phyloP scores from a whole-genome alignment of 2,113 vertebrate species.

The Phaethornis superciliosus region DNA sequence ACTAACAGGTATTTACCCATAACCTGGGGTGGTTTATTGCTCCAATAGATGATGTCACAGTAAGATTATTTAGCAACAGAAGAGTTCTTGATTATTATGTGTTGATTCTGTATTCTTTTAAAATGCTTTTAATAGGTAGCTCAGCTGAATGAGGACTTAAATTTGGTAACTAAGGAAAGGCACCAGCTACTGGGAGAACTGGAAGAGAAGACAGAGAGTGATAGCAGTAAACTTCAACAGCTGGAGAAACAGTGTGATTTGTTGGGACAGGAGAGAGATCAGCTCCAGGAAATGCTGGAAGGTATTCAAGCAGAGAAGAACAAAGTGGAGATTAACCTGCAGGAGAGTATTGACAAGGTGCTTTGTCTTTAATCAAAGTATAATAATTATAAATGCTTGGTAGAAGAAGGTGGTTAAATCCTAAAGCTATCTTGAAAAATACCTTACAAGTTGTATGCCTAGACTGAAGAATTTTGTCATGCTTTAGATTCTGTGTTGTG shows the following conservation, averaged over 20 bases:
- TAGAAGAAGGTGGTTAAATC: neutral
- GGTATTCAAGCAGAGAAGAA: conserved; percentile 30
- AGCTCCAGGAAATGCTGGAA: conserved; percentile 55
- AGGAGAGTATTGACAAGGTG: conserved; percentile 35
- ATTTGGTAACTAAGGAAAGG: neutral
- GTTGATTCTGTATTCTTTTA: neutral
- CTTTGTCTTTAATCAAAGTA: neutral
- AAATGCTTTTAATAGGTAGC: neutral
- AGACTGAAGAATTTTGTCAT: neutral
- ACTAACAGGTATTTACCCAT: neutral
- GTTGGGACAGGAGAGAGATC: conserved; percentile 38
- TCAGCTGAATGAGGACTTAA: neutral
- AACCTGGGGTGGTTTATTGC: neutral
- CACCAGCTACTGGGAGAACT: neutral
- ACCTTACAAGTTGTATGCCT: neutral
- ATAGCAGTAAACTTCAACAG: neutral
- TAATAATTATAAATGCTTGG: neutral
- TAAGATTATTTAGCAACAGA: neutral
- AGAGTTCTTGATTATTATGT: neutral
- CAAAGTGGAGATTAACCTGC: conserved; percentile 63
- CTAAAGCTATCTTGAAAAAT: neutral
- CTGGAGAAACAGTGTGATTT: neutral
- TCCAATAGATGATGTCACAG: neutral
- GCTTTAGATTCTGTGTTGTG: neutral
- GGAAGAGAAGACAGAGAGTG: neutral